Conservation (phyloP, 2,113 vertebrate species). For the Tylochromis polylepis region DNA sequence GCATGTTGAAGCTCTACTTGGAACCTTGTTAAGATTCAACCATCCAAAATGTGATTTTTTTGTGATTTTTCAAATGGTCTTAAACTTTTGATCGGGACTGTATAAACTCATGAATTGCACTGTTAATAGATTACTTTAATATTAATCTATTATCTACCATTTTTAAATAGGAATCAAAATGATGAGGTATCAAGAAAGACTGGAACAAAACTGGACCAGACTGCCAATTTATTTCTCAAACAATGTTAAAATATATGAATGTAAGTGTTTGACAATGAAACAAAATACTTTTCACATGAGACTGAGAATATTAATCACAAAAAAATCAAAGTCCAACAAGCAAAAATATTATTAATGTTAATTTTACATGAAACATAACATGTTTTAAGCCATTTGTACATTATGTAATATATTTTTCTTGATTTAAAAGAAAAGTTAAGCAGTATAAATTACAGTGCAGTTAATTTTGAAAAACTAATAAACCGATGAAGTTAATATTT, state of each 20-base stretch:
- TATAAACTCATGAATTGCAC: not conserved
- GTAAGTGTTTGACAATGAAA: not conserved
- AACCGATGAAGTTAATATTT: not conserved
- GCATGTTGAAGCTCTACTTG: no score
- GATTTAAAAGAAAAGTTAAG: not conserved
- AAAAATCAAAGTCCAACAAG: not conserved
- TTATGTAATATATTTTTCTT: not conserved
- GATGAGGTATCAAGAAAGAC: not conserved
- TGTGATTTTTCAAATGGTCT: no score
- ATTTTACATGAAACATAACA: not conserved
- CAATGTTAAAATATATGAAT: not conserved
- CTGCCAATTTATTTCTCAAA: not conserved
- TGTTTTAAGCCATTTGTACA: not conserved
- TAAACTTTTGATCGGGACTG: no score
- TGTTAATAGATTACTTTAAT: accelerated
- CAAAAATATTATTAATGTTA: not conserved
- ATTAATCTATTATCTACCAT: not conserved
- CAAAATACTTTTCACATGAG: not conserved
- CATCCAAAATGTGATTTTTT: no score
- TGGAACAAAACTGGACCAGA: not conserved
- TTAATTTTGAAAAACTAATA: not conserved
- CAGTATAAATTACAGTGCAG: not conserved
- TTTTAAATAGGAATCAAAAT: not conserved
- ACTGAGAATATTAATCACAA: not conserved
- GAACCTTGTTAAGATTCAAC: no score